Evolutionary conservation across 2,888 invertebrate genomes (phyloP).

Genomic region (Trachelus tabidus): DNA sequence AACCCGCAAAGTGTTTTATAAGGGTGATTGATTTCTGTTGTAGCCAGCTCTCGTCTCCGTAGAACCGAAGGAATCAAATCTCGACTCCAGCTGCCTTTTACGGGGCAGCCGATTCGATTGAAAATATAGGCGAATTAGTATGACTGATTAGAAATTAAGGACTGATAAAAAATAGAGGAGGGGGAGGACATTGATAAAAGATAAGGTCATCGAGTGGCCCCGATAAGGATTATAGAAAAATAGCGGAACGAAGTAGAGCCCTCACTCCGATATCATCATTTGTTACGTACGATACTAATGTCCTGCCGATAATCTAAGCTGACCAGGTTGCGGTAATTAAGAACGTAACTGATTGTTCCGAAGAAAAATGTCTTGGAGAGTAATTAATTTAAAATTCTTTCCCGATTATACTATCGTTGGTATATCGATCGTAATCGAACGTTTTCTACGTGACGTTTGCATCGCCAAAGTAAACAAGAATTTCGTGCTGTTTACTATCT

Average conservation of each 20-base stretch:
- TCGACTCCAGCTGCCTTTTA: background rate
- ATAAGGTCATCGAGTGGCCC: background rate
- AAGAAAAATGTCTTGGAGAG: too few relatives aligned
- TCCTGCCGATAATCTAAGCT: background rate
- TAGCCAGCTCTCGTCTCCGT: background rate
- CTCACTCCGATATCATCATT: background rate
- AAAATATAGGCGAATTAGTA: background rate
- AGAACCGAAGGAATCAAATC: background rate
- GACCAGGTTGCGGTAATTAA: background rate
- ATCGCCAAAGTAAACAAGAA: background rate
- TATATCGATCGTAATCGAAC: background rate
- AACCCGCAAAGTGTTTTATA: constrained; percentile 1
- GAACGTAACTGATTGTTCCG: background rate
- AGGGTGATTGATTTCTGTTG: constrained; percentile 7
- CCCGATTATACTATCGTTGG: too few relatives aligned
- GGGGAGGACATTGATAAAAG: background rate
- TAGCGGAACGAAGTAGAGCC: too few relatives aligned
- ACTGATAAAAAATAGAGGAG: too few relatives aligned
- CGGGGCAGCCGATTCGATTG: background rate
- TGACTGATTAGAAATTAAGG: background rate
- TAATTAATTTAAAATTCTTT: background rate
- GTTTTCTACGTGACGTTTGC: background rate
- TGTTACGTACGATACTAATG: background rate
- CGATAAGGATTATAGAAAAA: background rate
- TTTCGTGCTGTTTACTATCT: background rate